Base-by-base conservation (phyloP, 2,888 invertebrate species). In the Cosmorhoe ocellata region DNA sequence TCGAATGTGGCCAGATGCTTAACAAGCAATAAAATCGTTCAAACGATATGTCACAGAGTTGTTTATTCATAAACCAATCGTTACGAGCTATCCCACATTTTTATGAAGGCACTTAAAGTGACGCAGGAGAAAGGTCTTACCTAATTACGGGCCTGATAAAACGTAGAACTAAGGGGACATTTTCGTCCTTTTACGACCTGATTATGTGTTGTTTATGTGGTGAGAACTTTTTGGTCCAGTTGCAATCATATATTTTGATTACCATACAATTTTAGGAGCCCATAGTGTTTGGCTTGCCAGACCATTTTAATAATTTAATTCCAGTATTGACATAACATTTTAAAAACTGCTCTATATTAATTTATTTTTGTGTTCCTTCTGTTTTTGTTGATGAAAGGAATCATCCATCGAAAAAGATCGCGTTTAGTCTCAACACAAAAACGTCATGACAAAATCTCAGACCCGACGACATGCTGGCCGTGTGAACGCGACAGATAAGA, bases 401-500 rank as follows among this genome's bases (percentile, higher is more conserved):
- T 18, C 18, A 4, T 18, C 18, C 4, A 18, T n/a, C n/a, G 18
- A 18, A 28, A 14, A 34, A 28, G n/a, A n/a, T 22, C 22, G 14
- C 24, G 32, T 24, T 33, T 24, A n/a, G 32, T 39, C 51, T 37
- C 31, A 3, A 13, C 10, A 38, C 18, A 28, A 7, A n/a, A 38
- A 46, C 10, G 38, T 9, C 38, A 27, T 3, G 10, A 38, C 45
- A 31, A 13, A 31, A 31, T n/a, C n/a, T 24, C 30, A 40, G 11
- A 42, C 3, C 31, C 32, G 48, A 41, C 48, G 48, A 44, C 53
- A 49, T n/a, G 32, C 14, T 59, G 63, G 68, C 68, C 81, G 82
- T 84, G 84, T 82, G 84, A 84, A 84, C 78, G 67, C 49, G 64
- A 39, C 59, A 74, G 81, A 80, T 77, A 81, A 79, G 61, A 22